phyloP scores from a whole-genome alignment of 2,113 vertebrate species.

The Lipotes vexillifer region DNA sequence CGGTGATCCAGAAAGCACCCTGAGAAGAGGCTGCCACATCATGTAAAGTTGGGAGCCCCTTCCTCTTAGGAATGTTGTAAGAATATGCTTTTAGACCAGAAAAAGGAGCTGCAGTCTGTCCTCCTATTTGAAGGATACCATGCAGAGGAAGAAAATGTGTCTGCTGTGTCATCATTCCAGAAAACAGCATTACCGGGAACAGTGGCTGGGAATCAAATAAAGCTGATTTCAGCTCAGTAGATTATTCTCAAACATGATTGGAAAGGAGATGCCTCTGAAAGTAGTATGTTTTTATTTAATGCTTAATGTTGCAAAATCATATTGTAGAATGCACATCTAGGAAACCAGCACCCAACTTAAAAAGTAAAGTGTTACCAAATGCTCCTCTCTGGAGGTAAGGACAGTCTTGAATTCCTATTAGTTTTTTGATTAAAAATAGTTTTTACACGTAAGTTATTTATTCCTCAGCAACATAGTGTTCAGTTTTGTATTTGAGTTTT shows the following conservation, averaged over 20 bases:
- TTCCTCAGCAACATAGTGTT: not conserved
- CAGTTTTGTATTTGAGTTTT: not conserved
- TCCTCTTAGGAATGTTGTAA: not conserved
- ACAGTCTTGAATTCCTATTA: not conserved
- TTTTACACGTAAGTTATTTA: not conserved
- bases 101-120: not conserved
- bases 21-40: not conserved
- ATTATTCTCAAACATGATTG: not conserved
- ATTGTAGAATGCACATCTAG: not conserved
- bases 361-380: not conserved
- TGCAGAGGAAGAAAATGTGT: not conserved
- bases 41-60: not conserved
- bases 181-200: not conserved
- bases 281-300: not conserved
- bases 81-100: not conserved
- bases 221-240: not conserved
- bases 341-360: not conserved
- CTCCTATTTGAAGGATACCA: not conserved
- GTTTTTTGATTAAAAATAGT: not conserved
- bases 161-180: not conserved
- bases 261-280: not conserved
- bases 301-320: not conserved
- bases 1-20: not conserved
- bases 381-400: not conserved
- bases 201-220: not conserved